Conservation (phyloP, 2,113 vertebrate species). For the Mustela nigripes region DNA sequence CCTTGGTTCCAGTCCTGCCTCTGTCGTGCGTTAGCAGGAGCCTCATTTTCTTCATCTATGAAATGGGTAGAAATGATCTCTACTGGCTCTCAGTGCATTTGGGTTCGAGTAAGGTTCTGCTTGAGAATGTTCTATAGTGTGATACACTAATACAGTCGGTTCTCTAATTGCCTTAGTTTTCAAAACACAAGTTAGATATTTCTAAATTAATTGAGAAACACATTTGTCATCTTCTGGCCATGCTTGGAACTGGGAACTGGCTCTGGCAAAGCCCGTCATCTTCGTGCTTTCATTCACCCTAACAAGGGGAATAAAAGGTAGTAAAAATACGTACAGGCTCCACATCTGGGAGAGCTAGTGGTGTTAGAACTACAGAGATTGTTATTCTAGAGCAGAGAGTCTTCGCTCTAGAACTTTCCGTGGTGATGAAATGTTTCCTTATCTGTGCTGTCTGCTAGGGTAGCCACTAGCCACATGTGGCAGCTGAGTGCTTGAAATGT, state of each 20-base stretch:
- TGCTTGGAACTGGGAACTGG: not conserved
- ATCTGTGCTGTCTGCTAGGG: not conserved
- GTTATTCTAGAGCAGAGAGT: not conserved
- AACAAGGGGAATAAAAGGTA: not conserved
- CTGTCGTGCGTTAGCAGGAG: not conserved
- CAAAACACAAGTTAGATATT: not conserved
- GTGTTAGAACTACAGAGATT: not conserved
- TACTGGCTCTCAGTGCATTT: not conserved
- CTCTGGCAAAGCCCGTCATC: not conserved
- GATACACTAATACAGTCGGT: not conserved
- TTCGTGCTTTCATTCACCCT: not conserved
- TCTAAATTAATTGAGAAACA: constrained; percentile 24
- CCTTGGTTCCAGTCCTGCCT: not conserved
- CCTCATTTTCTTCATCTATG: not conserved
- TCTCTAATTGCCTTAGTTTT: constrained; percentile 39
- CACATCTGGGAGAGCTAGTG: not conserved
- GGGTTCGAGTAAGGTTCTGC: not conserved
- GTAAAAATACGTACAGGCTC: not conserved
- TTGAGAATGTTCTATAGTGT: not conserved
- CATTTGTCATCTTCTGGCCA: not conserved
- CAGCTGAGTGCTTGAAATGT: not conserved
- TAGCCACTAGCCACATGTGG: not conserved
- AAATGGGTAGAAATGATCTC: not conserved
- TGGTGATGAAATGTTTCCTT: not conserved
- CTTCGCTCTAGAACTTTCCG: not conserved